phyloP scores from a whole-genome alignment of 2,797 vertebrate species.

The Crenuchus spilurus region DNA sequence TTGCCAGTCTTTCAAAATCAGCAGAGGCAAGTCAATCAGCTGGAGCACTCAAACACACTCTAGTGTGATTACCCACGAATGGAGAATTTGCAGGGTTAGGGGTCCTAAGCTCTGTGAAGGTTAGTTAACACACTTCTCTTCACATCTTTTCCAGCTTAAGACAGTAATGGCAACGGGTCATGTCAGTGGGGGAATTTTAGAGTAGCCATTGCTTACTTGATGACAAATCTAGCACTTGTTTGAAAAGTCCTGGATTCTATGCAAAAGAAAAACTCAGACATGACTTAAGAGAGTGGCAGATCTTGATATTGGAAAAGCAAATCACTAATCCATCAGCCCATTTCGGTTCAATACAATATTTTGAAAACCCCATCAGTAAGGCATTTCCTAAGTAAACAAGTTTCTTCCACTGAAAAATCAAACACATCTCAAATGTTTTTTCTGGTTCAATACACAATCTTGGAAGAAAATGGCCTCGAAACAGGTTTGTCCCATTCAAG shows the following conservation, averaged over 20 bases:
- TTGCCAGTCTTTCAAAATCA: slow-evolving; percentile 59
- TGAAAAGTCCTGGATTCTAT: slow-evolving; percentile 8
- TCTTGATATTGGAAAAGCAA: slow-evolving; percentile 7
- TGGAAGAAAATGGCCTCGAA: slow-evolving; percentile 6
- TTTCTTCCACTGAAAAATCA: neutral
- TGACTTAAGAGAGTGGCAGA: neutral
- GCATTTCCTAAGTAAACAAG: slow-evolving; percentile 3
- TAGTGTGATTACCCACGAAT: slow-evolving; percentile 54
- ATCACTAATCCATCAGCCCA: slow-evolving; percentile 1
- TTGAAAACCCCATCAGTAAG: neutral
- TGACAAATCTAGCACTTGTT: slow-evolving; percentile 26
- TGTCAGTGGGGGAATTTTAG: slow-evolving; percentile 33
- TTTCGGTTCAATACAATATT: slow-evolving; percentile 3
- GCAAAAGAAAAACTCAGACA: slow-evolving; percentile 11
- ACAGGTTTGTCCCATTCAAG: slow-evolving; percentile 6
- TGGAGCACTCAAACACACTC: slow-evolving; percentile 50
- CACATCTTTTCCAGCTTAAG: slow-evolving; percentile 18
- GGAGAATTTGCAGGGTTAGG: slow-evolving; percentile 50
- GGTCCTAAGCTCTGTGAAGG: slow-evolving; percentile 29
- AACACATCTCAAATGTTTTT: neutral
- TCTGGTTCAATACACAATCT: slow-evolving; percentile 12
- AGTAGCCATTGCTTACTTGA: slow-evolving; percentile 20
- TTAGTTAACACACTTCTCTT: slow-evolving; percentile 45
- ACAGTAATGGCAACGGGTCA: slow-evolving; percentile 7
- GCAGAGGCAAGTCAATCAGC: slow-evolving; percentile 56